phyloP scores from a whole-genome alignment of 2,113 vertebrate species.

The Glaucomys volans region DNA sequence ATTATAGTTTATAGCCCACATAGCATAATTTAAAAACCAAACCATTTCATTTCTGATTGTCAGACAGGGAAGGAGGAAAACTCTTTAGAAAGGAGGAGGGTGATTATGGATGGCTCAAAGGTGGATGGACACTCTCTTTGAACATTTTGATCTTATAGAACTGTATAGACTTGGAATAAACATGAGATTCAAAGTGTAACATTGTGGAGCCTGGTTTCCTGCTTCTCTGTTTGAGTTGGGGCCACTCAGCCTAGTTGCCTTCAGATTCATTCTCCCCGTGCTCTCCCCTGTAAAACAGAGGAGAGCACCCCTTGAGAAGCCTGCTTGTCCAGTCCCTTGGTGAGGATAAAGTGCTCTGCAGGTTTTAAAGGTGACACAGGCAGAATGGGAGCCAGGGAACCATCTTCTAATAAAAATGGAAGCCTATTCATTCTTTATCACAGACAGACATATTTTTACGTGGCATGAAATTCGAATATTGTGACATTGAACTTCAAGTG shows the following conservation, averaged over 20 bases:
- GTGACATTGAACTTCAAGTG: no score
- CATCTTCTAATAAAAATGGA: neutral
- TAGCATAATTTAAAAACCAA: neutral
- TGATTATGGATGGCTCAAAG: neutral
- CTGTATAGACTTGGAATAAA: neutral
- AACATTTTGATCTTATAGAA: neutral
- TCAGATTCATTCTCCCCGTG: neutral
- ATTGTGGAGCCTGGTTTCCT: neutral
- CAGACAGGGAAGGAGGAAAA: neutral
- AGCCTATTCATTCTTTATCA: neutral
- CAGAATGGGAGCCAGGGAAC: no score
- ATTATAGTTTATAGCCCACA: neutral
- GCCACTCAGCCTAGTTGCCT: no score
- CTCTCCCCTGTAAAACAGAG: neutral
- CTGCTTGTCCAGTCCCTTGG: neutral
- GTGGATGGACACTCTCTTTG: neutral
- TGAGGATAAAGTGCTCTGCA: rapidly evolving
- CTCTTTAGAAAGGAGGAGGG: neutral
- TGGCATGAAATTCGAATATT: rapidly evolving
- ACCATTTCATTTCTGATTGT: neutral
- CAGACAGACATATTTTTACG: neutral
- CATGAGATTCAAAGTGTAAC: neutral
- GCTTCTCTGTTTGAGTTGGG: neutral
- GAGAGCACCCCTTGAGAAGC: neutral
- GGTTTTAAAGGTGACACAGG: neutral